Evolutionary conservation across 2,797 vertebrate species (phyloP), one percentile per base, ranked within the genome.

Genomic region (Trachops cirrhosus): DNA sequence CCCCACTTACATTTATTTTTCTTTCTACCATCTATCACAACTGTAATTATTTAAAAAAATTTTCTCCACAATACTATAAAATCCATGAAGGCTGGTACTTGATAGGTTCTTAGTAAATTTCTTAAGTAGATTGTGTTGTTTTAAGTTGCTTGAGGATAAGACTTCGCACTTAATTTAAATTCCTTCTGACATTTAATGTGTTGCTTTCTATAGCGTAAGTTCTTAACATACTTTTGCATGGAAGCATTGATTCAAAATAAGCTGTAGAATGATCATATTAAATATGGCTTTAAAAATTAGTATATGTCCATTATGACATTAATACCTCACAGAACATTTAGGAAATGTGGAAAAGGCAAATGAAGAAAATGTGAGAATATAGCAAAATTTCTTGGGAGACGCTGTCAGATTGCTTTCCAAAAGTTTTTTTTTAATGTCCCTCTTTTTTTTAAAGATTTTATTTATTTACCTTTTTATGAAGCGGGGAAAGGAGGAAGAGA

Each of bases 281-380:
- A 46, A 79, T 89, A 62, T 52, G 78, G n/a, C 73, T 79, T 85
- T 89, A 52, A 89, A 73, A 78, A 44, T 77, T 85, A 94, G 16
- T n/a, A 3, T 82, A 64, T 88, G 86, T 83, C 12, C 22, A 32
- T 77, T 83, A 37, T 78, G 37, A 57, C 32, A 86, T 32, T 50
- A 78, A 48, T 91, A n/a, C n/a, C 52, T 83, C 6, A 54, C n/a
- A 62, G 59, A 44, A 93, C 59, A 41, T 87, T 57, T 86, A 18
- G 87, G 41, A 74, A 90, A 34, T 24, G 10, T 6, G 34, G 15
- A 57, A 64, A 9, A 59, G 48, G 22, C 74, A 77, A 78, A 85
- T 34, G 9, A 73, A 75, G 18, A 46, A 71, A 77, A 54, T 46
- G 1, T 34, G 15, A 59, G 29, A 41, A 10, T 39, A 9, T 86